Evolutionary conservation across 2,888 invertebrate genomes (phyloP).

Genomic region (Doris montereyensis): DNA sequence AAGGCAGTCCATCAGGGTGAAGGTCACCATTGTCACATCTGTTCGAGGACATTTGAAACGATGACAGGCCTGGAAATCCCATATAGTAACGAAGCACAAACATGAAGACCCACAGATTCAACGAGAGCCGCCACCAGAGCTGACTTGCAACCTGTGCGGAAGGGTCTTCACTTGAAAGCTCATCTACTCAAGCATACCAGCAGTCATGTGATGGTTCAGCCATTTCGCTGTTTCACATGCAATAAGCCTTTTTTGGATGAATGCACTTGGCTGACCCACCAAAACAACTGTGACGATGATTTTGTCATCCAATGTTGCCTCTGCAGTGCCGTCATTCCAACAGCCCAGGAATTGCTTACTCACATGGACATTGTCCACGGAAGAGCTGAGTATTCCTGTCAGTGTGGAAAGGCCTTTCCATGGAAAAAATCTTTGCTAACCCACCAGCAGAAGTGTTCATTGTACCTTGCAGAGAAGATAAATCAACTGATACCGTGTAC

Average conservation of each 20-base stretch:
- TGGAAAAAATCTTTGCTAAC: constrained; percentile 42
- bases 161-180: constrained; percentile 36
- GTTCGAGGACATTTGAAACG: constrained; percentile 39
- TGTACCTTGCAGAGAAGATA: constrained; percentile 33
- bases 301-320: constrained; percentile 40
- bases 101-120: constrained; percentile 36
- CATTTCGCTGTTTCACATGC: constrained; percentile 35
- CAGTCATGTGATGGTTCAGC: constrained; percentile 41
- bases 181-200: constrained; percentile 42
- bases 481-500: no score
- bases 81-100: constrained; percentile 41
- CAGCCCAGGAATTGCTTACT: constrained; percentile 28
- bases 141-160: constrained; percentile 37
- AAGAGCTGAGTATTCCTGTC: constrained; percentile 35
- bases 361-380: constrained; percentile 42
- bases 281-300: constrained; percentile 31
- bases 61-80: constrained; percentile 43
- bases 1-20: constrained; percentile 42
- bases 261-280: constrained; percentile 36
- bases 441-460: constrained; percentile 42
- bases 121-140: constrained; percentile 36
- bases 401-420: constrained; percentile 39
- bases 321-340: constrained; percentile 37
- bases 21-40: constrained; percentile 40
- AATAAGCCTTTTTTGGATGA: constrained; percentile 41